A percentile compares a stretch with the other conserved stretches of the same genome.
These are phyloP conservation scores for Axea sp. DNA, from an alignment of 2,888 invertebrate genomes.

Conservation along the genomic window DNA sequence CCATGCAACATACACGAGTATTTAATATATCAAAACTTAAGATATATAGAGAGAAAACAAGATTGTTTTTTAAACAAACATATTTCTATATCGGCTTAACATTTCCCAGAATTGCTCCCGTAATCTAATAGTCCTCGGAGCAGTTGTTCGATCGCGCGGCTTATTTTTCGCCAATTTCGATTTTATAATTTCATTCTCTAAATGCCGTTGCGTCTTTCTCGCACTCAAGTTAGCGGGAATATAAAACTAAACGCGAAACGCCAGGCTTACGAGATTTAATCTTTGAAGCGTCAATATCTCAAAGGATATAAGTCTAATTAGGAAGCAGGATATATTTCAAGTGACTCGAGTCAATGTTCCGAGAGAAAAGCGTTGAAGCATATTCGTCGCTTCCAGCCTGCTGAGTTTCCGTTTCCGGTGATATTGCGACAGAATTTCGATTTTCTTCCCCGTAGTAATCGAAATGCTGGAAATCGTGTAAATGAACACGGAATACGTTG, in stretches of 20 bases:
- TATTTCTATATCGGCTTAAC: no score
- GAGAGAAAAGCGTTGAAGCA: slow-evolving; percentile 63
- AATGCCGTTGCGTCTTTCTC: no score
- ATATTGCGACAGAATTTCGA: slow-evolving; percentile 66
- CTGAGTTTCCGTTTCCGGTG: slow-evolving; percentile 64
- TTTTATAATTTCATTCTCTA: no score
- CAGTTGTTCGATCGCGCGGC: no score
- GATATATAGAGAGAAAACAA: no score
- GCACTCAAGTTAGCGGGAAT: slow-evolving; percentile 28
- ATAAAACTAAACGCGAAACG: no score
- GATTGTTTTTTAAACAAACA: no score
- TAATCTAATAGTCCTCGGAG: no score
- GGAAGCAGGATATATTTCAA: slow-evolving; percentile 62
- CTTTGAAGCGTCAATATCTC: slow-evolving; percentile 60
- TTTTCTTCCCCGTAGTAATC: slow-evolving; percentile 63
- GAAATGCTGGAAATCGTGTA: slow-evolving; percentile 48
- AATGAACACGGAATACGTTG: slow-evolving; percentile 42
- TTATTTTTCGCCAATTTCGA: no score
- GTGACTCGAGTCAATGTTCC: slow-evolving; percentile 62
- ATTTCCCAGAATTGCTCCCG: no score
- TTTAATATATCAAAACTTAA: no score
- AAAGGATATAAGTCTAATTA: slow-evolving; percentile 63
- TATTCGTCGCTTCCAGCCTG: slow-evolving; percentile 63
- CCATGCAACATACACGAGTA: no score
- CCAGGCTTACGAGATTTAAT: slow-evolving; percentile 54